Evolutionary conservation across 2,113 vertebrate species (phyloP).

Genomic region (Prunella fulvescens): DNA sequence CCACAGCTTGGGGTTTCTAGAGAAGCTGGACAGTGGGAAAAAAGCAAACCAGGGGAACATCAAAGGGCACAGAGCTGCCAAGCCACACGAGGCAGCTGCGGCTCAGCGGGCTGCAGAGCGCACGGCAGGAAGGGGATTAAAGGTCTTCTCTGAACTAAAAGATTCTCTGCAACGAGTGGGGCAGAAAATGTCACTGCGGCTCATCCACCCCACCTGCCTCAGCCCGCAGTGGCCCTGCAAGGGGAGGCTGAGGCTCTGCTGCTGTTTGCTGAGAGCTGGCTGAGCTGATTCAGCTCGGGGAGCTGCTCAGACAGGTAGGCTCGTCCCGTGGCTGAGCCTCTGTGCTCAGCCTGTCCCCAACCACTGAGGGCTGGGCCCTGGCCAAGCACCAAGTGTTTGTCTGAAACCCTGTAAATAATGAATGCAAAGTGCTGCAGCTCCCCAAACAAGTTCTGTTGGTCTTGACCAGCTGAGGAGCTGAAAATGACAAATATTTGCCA

Average conservation of each 20-base stretch:
- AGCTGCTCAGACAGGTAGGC: not conserved
- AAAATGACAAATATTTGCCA: not conserved
- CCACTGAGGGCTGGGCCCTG: not conserved
- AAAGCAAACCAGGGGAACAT: not conserved
- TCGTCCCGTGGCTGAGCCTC: not conserved
- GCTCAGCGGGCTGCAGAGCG: rapidly evolving
- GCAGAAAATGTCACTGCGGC: not conserved
- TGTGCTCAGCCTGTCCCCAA: not conserved
- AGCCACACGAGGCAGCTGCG: not conserved
- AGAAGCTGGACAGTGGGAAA: not conserved
- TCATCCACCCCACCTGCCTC: rapidly evolving
- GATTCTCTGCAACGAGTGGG: not conserved
- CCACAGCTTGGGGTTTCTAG: not conserved
- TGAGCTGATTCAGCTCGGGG: not conserved
- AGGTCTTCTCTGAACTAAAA: not conserved
- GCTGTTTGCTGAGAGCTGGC: not conserved
- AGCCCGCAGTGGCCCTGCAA: not conserved
- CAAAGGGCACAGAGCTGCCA: not conserved
- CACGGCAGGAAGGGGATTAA: not conserved
- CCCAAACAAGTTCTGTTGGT: not conserved
- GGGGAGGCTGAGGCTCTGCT: not conserved
- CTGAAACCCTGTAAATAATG: not conserved
- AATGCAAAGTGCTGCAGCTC: not conserved
- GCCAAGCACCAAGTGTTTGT: not conserved
- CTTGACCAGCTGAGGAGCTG: not conserved